Evolutionary conservation across 2,888 invertebrate genomes (phyloP).

Genomic region (Acronicta alni): DNA sequence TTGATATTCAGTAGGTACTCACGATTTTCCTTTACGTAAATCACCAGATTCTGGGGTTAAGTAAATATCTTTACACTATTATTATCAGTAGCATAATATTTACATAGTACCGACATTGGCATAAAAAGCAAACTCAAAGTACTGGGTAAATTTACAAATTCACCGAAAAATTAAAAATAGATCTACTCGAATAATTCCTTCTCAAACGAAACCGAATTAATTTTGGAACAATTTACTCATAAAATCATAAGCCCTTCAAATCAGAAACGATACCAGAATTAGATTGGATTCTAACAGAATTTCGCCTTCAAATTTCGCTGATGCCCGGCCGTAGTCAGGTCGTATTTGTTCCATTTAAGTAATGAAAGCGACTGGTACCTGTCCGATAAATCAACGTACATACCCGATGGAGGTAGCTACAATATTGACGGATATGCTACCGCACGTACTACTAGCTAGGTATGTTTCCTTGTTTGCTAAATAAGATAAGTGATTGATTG

Average conservation of each 20-base stretch:
- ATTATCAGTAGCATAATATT: too few species aligned
- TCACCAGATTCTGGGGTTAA: too few species aligned
- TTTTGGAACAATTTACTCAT: slow-evolving; percentile 28
- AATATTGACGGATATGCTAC: slow-evolving; percentile 43
- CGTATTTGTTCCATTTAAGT: slow-evolving; percentile 57
- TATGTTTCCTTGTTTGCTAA: slow-evolving; percentile 44
- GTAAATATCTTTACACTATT: too few species aligned
- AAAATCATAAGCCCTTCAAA: slow-evolving; percentile 37
- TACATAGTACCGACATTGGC: too few species aligned
- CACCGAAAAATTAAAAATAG: slow-evolving; percentile 20
- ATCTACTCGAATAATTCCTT: slow-evolving; percentile 3
- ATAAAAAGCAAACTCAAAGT: too few species aligned
- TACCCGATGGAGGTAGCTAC: slow-evolving; percentile 18
- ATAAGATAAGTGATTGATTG: slow-evolving; percentile 47
- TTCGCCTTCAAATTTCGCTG: slow-evolving; percentile 23
- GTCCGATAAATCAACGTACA: slow-evolving; percentile 59
- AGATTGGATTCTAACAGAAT: slow-evolving; percentile 29
- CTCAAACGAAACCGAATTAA: slow-evolving; percentile 21
- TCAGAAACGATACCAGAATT: slow-evolving; percentile 28
- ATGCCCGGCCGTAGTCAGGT: slow-evolving; percentile 10
- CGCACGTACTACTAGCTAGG: slow-evolving; percentile 6
- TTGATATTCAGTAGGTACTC: too few species aligned
- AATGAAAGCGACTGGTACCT: slow-evolving; percentile 53
- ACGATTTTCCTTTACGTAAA: too few species aligned
- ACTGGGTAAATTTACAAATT: too few species aligned